Evolutionary conservation across 2,797 vertebrate genomes (phyloP), one percentile per base, ranked within the genome.

Genomic region (Bucorvus abyssinicus): DNA sequence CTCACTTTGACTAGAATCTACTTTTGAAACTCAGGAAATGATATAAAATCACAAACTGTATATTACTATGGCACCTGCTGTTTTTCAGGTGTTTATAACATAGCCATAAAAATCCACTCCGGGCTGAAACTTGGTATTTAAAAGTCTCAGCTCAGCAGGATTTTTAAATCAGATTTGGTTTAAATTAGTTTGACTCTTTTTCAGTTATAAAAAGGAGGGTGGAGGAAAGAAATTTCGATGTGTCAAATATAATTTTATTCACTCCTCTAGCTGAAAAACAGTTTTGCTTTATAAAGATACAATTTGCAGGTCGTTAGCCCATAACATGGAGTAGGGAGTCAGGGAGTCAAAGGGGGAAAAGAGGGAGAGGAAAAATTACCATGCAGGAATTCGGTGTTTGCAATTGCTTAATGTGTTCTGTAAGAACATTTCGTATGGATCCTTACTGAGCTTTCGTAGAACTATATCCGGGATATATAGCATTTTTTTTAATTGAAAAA

Each of bases 31-130:
- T 86, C 84, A 90, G 56, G 56, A 96, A 97, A 73, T 68, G 24
- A 79, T 56, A 81, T 77, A 69, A 77, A 90, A 81, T 47, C 67
- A 59, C 10, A 53, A 96, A 88, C 67, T 93, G 42, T 83, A 83
- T 90, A 89, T 93, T 94, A 90, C 78, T 93, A 30, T 91, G 67
- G 64, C 60, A 94, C 94, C 82, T 96, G 93, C 95, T 97, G 86
- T 76, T 94, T 93, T 95, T 97, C 89, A 97, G 96, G 95, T 97
- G 92, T 97, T 97, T 97, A 96, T 96, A 94, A 91, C 76, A 81
- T 77, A 76, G 59, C 70, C 70, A 92, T 97, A 97, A 97, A 97
- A 97, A 93, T 94, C 94, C 70, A 95, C 95, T 93, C 42, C 40
- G 79, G 40, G 79, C 81, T 96, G 79, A 95, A 97, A 91, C 93